Evolutionary conservation across 64 coral and sea anemone genomes (phyloP).

Genomic region (Platygyra sinensis): DNA sequence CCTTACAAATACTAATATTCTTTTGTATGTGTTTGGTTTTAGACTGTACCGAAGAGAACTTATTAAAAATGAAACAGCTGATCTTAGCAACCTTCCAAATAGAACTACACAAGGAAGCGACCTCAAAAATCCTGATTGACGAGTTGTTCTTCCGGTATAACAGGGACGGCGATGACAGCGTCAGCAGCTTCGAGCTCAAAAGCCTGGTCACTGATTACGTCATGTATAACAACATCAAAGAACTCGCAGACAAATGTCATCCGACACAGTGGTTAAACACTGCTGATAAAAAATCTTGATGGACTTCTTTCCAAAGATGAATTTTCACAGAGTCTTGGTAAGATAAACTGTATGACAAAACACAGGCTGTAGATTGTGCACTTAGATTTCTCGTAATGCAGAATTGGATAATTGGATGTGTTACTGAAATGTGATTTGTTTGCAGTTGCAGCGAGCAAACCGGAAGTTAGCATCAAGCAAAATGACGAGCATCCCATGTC

Average conservation of each 20-base stretch:
- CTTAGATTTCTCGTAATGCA: too few species aligned
- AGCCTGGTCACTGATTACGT: conserved; percentile 17
- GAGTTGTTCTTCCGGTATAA: conserved; percentile 45
- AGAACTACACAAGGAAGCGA: conserved; percentile 19
- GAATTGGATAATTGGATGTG: too few species aligned
- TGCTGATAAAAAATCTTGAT: conserved; percentile 9
- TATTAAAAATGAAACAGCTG: conserved; percentile 19
- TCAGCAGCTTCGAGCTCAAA: conserved; percentile 17
- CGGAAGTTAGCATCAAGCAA: conserved; percentile 8
- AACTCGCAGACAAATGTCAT: conserved; percentile 19
- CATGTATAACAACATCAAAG: conserved; percentile 29
- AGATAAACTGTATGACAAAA: background rate
- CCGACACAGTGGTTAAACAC: conserved; percentile 15
- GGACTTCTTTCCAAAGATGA: conserved; percentile 30
- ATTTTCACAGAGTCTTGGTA: conserved; percentile 39
- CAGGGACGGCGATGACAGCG: conserved; percentile 12
- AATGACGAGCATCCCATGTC: background rate
- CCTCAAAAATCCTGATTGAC: conserved; percentile 23
- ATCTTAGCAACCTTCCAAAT: conserved; percentile 30
- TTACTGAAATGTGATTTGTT: background rate
- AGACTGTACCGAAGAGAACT: conserved; percentile 29
- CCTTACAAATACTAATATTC: background rate
- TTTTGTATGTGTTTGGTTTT: background rate
- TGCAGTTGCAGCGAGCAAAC: background rate
- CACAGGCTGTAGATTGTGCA: too few species aligned